These are phyloP conservation scores for Macropodus opercularis DNA, from an alignment of 2,797 vertebrate species.

Conservation along the genomic window DNA sequence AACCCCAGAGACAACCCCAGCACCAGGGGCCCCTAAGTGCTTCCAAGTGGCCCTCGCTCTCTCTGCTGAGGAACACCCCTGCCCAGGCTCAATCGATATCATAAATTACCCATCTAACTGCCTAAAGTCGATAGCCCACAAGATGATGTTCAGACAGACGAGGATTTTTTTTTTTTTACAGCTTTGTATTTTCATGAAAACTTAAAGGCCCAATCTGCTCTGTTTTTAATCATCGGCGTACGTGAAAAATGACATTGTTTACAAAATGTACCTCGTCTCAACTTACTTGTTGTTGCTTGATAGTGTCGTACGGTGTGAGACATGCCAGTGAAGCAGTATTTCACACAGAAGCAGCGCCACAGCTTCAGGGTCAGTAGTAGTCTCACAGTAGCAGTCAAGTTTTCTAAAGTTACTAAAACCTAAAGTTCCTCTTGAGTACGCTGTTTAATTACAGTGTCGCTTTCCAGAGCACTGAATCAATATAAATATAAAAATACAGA, in stretches of 20 bases:
- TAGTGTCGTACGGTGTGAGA: neutral
- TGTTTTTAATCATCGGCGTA: neutral
- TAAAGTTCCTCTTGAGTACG: too few species aligned
- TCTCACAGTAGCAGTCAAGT: too few species aligned
- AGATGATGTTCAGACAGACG: constrained; percentile 57
- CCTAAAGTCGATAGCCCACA: constrained; percentile 59
- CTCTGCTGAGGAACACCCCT: constrained; percentile 51
- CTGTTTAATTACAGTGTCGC: too few species aligned
- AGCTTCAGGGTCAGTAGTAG: too few species aligned
- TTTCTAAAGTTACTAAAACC: neutral
- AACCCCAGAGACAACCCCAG: constrained; percentile 79
- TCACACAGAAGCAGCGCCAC: too few species aligned
- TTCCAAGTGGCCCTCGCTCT: constrained; percentile 75
- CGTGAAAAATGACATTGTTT: too few species aligned
- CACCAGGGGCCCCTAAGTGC: constrained; percentile 77
- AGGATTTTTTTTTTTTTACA: constrained; percentile 54
- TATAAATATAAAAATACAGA: too few species aligned
- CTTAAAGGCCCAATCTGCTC: constrained; percentile 26
- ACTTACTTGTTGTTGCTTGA: neutral
- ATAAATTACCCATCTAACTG: constrained; percentile 77
- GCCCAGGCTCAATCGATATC: constrained; percentile 65
- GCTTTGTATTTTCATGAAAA: constrained; percentile 52
- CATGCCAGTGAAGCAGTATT: neutral
- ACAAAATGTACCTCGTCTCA: too few species aligned
- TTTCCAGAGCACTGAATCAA: too few species aligned